Conservation (phyloP, 2,113 vertebrate genomes). For the Percopsis transmontana region DNA sequence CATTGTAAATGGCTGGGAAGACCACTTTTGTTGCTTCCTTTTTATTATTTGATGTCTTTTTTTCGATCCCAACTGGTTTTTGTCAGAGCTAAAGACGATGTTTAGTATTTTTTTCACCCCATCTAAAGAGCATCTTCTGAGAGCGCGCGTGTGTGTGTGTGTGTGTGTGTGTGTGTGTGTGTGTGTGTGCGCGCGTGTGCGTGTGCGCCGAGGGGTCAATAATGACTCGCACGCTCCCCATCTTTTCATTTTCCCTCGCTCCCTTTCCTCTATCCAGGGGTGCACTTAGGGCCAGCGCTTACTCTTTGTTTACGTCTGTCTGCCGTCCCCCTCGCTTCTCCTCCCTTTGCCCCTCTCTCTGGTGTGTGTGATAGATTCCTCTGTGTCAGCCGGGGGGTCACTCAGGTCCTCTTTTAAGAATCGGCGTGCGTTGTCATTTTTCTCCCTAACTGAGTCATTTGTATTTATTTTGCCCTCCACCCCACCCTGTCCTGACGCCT, state of each 20-base stretch:
- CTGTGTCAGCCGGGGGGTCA: slow-evolving; percentile 56
- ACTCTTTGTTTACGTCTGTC: slow-evolving; percentile 28
- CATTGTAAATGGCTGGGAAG: slow-evolving; percentile 27
- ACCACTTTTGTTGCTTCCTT: slow-evolving; percentile 30
- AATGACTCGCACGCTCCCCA: slow-evolving; percentile 11
- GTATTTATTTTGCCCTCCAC: slow-evolving; percentile 73
- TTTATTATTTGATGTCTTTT: slow-evolving; percentile 1
- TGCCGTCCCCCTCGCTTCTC: background rate
- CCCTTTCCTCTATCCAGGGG: slow-evolving; percentile 32
- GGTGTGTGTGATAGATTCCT: slow-evolving; percentile 60
- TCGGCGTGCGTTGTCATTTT: slow-evolving; percentile 74
- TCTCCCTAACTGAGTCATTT: slow-evolving; percentile 81
- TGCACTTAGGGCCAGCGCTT: slow-evolving; percentile 43
- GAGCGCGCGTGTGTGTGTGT: slow-evolving; percentile 1
- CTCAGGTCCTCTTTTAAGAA: slow-evolving; percentile 68
- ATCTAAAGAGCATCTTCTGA: background rate
- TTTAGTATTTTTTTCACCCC: background rate
- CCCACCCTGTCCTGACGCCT: slow-evolving; percentile 63
- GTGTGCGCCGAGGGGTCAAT: slow-evolving; percentile 10
- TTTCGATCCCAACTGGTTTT: background rate
- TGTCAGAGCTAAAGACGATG: background rate
- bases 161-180: background rate
- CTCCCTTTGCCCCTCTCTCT: background rate
- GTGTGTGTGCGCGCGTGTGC: background rate
- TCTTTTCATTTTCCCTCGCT: slow-evolving; percentile 13